Evolutionary conservation across 2,113 vertebrate genomes (phyloP), one percentile per base, ranked within the genome.

Genomic region (Odocoileus hemionus): DNA sequence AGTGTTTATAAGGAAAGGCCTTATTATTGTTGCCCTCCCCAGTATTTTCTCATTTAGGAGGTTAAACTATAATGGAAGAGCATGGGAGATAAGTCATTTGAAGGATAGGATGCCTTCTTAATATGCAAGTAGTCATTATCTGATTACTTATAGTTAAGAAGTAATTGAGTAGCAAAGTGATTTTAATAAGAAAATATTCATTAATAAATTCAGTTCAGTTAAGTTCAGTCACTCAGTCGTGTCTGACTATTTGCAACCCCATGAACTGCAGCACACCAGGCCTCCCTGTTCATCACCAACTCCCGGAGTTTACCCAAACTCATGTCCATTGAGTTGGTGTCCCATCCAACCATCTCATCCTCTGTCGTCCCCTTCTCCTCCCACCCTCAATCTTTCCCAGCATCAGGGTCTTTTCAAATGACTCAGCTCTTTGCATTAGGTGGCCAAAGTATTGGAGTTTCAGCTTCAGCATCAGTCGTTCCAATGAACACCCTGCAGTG

Each of bases 241-340:
- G 36, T 39, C 67, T 0, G 1, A 36, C 19, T 70, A 19, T 70
- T 70, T 39, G 67, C 0, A 0, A 70, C 67, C 19, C 19, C n/a
- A 70, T 70, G n/a, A 36, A 21, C n/a, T 0, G 0, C n/a, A 70
- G 33, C n/a, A 70, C 4, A 0, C n/a, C n/a, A 70, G 64, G 64
- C n/a, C 64, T 21, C 30, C 67, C 67, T 70, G n/a, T 70, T 4
- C 67, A 23, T 70, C 67, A 70, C n/a, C 67, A 70, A 39, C 67
- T 70, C 19, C 19, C 0, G 1, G n/a, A 23, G 64, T 39, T 11
- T 10, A 39, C n/a, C 33, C n/a, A 70, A 70, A 39, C n/a, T 36
- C 67, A n/a, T 64, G 61, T 64, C 61, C 7, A 17, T 64, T n/a
- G 30, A 64, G 15, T n/a, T 17, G 15, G 30, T 64, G 61, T 33